Evolutionary conservation across 2,888 invertebrate species (phyloP).

Genomic region (Busseola fusca): DNA sequence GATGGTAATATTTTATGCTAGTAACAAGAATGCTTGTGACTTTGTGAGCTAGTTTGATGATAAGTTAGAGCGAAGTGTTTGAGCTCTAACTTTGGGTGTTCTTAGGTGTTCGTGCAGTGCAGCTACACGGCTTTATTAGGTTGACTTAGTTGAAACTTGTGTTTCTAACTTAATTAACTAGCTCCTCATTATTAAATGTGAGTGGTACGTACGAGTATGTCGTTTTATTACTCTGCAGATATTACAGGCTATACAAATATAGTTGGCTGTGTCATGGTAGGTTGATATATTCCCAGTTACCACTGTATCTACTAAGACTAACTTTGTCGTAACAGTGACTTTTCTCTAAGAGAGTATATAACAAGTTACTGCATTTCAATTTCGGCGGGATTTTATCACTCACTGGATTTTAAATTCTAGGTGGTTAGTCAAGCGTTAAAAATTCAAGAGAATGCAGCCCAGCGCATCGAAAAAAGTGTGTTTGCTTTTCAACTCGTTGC

Average conservation of each 20-base stretch:
- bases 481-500: no score
- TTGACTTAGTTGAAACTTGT: not conserved
- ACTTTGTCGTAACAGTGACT: not conserved
- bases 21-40: conserved; percentile 13
- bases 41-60: conserved; percentile 10
- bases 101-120: not conserved
- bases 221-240: not conserved
- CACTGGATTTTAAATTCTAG: no score
- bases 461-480: no score
- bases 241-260: not conserved
- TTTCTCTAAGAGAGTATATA: not conserved
- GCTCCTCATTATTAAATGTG: not conserved
- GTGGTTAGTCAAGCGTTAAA: no score
- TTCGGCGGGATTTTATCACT: no score
- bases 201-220: no score
- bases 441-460: no score
- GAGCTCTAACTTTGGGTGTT: conserved; percentile 16
- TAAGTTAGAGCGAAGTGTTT: conserved; percentile 11
- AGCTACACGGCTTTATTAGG: not conserved
- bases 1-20: conserved; percentile 12
- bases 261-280: not conserved
- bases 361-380: not conserved
- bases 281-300: not conserved
- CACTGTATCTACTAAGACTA: not conserved
- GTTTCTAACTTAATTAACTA: not conserved